Percentiles rank a stretch among this genome's conserved stretches.
Conservation (phyloP, 2,797 vertebrate genomes). For the Catamblyrhynchus diadema region DNA sequence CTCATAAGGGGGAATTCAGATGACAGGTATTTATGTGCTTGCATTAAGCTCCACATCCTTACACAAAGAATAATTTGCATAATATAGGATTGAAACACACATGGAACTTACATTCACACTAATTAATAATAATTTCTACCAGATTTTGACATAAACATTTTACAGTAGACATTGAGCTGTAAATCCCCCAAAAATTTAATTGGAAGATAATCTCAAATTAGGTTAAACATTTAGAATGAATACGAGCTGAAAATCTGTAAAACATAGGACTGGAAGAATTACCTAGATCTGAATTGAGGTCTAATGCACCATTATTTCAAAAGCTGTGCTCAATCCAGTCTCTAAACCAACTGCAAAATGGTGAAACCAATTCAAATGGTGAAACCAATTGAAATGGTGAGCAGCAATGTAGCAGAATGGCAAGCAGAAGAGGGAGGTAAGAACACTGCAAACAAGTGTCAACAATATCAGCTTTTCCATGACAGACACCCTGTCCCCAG, state of each 20-base stretch:
- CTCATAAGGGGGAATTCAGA: accelerated
- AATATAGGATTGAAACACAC: background rate
- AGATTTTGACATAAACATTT: background rate
- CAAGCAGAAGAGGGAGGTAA: background rate
- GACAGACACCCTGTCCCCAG: background rate
- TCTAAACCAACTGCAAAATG: background rate
- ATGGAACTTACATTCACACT: background rate
- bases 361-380: background rate
- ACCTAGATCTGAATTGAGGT: background rate
- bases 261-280: background rate
- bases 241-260: background rate
- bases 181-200: background rate
- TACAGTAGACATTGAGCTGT: background rate
- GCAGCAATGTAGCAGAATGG: background rate
- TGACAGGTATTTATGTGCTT: background rate
- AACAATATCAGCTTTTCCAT: background rate
- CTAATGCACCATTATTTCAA: background rate
- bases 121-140: background rate
- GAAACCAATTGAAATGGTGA: background rate
- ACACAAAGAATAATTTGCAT: background rate
- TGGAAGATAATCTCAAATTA: background rate
- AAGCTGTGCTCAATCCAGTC: background rate
- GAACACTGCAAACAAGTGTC: background rate
- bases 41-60: background rate
- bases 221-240: background rate